Percentiles rank a stretch among this genome's conserved stretches.
phyloP scores from a whole-genome alignment of 2,888 invertebrate species.

The Cybosia mesomella region DNA sequence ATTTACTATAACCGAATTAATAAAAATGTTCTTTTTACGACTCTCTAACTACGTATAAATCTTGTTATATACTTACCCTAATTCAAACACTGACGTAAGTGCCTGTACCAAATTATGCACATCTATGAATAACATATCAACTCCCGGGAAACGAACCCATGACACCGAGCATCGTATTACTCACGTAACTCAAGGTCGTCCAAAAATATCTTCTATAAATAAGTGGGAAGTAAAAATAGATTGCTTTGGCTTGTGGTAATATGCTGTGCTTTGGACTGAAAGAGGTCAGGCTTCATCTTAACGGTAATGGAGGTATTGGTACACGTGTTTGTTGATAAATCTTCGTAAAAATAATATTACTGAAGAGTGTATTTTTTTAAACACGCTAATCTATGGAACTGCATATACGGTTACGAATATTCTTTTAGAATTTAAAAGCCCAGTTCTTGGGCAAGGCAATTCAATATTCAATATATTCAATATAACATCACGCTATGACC shows the following conservation, averaged over 20 bases:
- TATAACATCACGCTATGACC: no score
- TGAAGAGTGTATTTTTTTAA: no score
- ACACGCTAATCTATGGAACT: no score
- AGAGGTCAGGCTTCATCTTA: conserved; percentile 6
- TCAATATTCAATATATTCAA: no score
- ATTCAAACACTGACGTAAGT: conserved; percentile 2
- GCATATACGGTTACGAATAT: no score
- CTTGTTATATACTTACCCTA: background rate
- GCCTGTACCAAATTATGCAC: conserved; percentile 11
- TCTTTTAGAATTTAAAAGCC: no score
- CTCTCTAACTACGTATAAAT: background rate
- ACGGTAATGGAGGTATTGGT: background rate
- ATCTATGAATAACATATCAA: conserved; percentile 38
- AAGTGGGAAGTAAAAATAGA: conserved; percentile 33
- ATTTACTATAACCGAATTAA: background rate
- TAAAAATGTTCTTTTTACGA: background rate
- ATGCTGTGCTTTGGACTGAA: conserved; percentile 5
- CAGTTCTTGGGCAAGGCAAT: no score
- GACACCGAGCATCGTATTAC: conserved; percentile 11
- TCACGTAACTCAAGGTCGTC: conserved; percentile 30
- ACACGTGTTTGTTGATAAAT: background rate
- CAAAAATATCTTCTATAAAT: conserved; percentile 39
- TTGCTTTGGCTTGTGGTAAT: conserved; percentile 1
- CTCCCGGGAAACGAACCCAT: conserved; percentile 15
- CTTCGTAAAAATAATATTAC: no score